Evolutionary conservation across 1,140 invertebrate species (phyloP).

Genomic region (Platorchestia sp.): DNA sequence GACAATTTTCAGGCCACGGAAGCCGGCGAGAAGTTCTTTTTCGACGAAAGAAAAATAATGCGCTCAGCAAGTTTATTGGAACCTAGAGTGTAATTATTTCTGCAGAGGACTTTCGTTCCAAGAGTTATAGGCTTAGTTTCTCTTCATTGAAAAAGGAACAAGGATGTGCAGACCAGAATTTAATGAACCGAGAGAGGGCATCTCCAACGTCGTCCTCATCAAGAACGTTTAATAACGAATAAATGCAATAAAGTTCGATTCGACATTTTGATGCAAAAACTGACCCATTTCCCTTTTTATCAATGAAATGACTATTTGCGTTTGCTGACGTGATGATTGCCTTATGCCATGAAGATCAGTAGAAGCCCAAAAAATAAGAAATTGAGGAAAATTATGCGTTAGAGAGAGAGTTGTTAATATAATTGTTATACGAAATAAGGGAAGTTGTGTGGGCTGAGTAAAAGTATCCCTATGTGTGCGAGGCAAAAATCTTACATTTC

Average conservation of each 20-base stretch:
- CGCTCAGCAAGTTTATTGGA: not conserved
- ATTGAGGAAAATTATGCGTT: not conserved
- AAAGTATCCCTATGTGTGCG: not conserved
- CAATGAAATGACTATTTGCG: not conserved
- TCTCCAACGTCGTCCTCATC: not conserved
- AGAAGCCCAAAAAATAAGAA: not conserved
- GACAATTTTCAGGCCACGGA: not conserved
- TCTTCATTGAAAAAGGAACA: not conserved
- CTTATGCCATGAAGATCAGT: not conserved
- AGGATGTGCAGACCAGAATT: not conserved
- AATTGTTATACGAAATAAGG: not conserved
- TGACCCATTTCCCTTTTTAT: not conserved
- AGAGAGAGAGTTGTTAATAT: not conserved
- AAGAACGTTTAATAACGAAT: not conserved
- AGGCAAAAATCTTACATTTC: not conserved
- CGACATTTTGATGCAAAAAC: not conserved
- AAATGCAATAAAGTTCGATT: no score
- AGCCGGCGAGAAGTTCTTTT: not conserved
- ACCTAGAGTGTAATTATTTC: not conserved
- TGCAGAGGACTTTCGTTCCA: not conserved
- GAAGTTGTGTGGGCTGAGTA: not conserved
- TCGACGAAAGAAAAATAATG: not conserved
- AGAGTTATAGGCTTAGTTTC: not conserved
- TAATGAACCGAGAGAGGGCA: not conserved
- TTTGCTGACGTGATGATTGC: no score